These are phyloP conservation scores for Passer montanus DNA, from an alignment of 2,113 vertebrate species.

Conservation along the genomic window DNA sequence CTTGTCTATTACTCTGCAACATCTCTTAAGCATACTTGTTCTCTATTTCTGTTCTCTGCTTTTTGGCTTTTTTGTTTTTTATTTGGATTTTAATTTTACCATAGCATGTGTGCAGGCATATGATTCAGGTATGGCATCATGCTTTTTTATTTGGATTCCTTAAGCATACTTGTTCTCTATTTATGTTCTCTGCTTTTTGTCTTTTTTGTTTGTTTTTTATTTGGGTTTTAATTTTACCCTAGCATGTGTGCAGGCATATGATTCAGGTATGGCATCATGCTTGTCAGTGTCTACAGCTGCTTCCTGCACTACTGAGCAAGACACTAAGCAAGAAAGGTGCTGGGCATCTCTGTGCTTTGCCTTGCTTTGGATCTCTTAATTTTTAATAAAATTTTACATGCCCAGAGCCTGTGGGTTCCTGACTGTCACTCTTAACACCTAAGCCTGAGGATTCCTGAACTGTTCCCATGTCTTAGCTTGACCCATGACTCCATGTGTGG, in stretches of 20 bases:
- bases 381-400: neutral
- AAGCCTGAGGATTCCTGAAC: neutral
- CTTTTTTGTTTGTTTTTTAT: neutral
- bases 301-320: neutral
- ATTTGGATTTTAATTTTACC: neutral
- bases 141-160: too few relatives aligned
- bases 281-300: neutral
- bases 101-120: rapidly evolving
- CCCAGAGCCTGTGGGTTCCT: neutral
- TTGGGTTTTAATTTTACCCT: neutral
- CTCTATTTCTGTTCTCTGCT: neutral
- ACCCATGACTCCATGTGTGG: neutral
- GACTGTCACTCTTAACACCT: neutral
- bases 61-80: neutral
- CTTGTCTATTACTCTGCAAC: neutral
- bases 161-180: neutral
- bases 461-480: neutral
- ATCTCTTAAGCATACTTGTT: neutral
- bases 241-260: neutral
- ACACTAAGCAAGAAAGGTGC: neutral
- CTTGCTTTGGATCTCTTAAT: slow-evolving; percentile 3
- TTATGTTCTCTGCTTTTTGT: neutral
- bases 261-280: neutral
- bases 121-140: too few relatives aligned
- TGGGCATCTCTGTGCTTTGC: neutral